These are phyloP conservation scores for Pangasius sanitwongsei DNA, from an alignment of 2,797 vertebrate species.

Conservation along the genomic window DNA sequence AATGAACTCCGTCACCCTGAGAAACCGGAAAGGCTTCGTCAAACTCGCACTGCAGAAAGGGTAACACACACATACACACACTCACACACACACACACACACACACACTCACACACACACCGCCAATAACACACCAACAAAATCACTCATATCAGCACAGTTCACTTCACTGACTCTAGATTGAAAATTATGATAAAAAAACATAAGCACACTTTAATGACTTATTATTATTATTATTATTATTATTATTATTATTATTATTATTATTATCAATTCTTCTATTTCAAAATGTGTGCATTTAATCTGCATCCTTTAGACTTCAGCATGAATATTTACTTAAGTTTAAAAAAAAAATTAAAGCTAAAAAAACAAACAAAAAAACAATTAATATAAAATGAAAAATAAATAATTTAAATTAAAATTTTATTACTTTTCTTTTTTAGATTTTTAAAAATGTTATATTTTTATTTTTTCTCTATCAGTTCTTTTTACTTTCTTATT, in stretches of 20 bases:
- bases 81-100: conserved; percentile 4
- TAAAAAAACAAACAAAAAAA: background rate
- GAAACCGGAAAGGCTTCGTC: conserved; percentile 92
- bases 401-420: background rate
- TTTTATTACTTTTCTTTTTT: background rate
- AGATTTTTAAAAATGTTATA: background rate
- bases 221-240: background rate
- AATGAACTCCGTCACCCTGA: conserved; percentile 85
- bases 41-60: conserved; percentile 88
- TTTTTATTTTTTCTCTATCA: background rate
- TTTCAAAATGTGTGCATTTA: too few species aligned
- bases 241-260: background rate
- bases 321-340: background rate
- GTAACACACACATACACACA: conserved; percentile 68
- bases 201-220: too few species aligned
- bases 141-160: background rate
- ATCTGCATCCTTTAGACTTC: background rate
- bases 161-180: background rate
- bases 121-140: background rate
- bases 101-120: background rate
- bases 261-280: background rate
- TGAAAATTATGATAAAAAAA: background rate
- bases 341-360: background rate
- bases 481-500: background rate
- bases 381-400: background rate